Evolutionary conservation across 1,140 invertebrate genomes (phyloP), one percentile per base, ranked within the genome.

Genomic region (Meloidogyne floridensis): DNA sequence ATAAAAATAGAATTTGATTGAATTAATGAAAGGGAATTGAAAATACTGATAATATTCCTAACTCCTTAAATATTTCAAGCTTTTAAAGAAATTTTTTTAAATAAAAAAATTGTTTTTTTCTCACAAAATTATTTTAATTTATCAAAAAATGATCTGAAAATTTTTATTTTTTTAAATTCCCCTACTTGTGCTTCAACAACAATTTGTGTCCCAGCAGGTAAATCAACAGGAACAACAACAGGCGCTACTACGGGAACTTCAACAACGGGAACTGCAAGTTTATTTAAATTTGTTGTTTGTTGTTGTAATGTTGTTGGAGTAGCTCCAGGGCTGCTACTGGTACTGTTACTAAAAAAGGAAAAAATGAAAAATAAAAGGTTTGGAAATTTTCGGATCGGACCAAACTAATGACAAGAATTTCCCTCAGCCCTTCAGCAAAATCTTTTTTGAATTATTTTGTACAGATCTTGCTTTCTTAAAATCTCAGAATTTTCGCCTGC

Each of bases 191-290:
- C 85, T 81, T 89, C 88, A 59, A 89, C 82, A 20, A 89, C 87
- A 77, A 89, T 88, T 81, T 89, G 87, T 11, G 88, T 90, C 51
- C 88, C 88, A 65, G 86, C 83, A 32, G 88, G 88, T 71, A 89
- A 72, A 75, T 89, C 83, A 18, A 88, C 85, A 18, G 88, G 84
- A 47, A 86, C 80, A 15, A 69, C 69, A 9, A 79, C 77, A 51
- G 77, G 65, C 8, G 69, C 77, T 42, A 69, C 77, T 20, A 79
- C 77, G 8, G 77, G 77, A 69, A 79, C 77, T n/a, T 69, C 43
- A 3, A 71, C 65, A 20, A 69, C 11, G 6, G 59, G 59, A n/a
- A 65, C 59, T n/a, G 59, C n/a, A 65, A 65, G 4, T 65, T 65
- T 65, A 8, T 65, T 65, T 65, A 65, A 18, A 65, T 65, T 65